Conservation (phyloP, 2,797 vertebrate genomes). For the Cyclura pinguis region DNA sequence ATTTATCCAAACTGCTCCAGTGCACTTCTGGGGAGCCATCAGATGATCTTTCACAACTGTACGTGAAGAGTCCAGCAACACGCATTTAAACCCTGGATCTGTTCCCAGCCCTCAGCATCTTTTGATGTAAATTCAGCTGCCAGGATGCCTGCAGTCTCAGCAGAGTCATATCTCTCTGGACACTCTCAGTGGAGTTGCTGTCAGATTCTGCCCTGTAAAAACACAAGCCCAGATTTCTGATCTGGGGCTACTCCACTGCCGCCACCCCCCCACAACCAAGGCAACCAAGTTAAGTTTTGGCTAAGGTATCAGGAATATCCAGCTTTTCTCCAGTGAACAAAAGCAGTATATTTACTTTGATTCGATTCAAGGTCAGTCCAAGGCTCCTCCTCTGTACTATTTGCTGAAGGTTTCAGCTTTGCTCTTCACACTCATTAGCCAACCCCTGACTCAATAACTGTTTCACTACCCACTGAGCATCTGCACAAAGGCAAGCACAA, state of each 20-base stretch:
- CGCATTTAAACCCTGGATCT: not conserved
- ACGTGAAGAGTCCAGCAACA: not conserved
- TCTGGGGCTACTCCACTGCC: constrained; percentile 61
- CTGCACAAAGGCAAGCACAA: constrained; percentile 16
- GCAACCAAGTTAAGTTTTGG: constrained; percentile 72
- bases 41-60: not conserved
- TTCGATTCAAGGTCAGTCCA: constrained; percentile 72
- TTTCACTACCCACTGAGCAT: not conserved
- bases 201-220: not conserved
- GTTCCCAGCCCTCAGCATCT: not conserved
- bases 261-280: constrained; percentile 14
- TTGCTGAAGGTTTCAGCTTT: constrained; percentile 48
- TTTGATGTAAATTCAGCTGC: not conserved
- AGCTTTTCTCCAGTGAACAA: constrained; percentile 49
- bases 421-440: constrained; percentile 30
- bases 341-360: constrained; percentile 56
- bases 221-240: constrained; percentile 38
- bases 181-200: not conserved
- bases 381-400: constrained; percentile 66
- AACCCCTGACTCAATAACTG: constrained; percentile 55
- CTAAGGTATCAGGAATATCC: constrained; percentile 56
- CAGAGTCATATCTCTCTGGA: not conserved
- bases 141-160: not conserved
- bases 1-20: too few relatives aligned
- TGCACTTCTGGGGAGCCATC: too few relatives aligned